Evolutionary conservation across 2,113 vertebrate species (phyloP), one percentile per base, ranked within the genome.

Genomic region (Nicator chloris): DNA sequence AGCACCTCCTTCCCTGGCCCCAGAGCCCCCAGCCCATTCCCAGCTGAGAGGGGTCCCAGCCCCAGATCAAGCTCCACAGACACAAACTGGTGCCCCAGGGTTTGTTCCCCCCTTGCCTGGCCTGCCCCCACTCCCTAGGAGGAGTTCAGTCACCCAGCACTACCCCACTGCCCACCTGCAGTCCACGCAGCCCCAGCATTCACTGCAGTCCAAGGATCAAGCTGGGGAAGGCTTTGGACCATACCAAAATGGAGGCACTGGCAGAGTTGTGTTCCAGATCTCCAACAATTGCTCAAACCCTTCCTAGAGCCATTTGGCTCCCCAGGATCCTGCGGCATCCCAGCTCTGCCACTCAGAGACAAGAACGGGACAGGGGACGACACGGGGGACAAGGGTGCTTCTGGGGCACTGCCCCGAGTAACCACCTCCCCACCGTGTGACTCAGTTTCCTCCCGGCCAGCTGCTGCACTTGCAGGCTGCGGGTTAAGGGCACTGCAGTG

Each of bases 201-300:
- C 40, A 31, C 1, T 0, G n/a, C 5, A 2, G 54, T 30, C 54
- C 50, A 20, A 75, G 57, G 33, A 33, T 28, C 39, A 11, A 17
- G 21, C 30, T 50, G 27, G n/a, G 39, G 9, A 64, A 35, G 21
- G 23, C 27, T 75, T 14, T 4, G 10, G 45, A 26, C 5, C 24
- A 9, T 4, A 37, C 1, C 0, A 49, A 44, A 42, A 26, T 6
- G 7, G 37, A 73, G 23, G 26, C 37, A 35, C 21, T 0, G 0
- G 22, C 26, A 63, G 45, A 16, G 37, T 4, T 22, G 53, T 1
- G 14, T 3, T n/a, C 37, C 37, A 44, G 9, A 26, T 42, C 65
- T 65, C 22, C 40, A 44, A 1, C 2, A 0, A 31, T 28, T 53
- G 31, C 23, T 27, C 31, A 45, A 69, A 93, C 19, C 15, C 40